Conservation (phyloP, 1,140 invertebrate species). For the Carposina sasakii region DNA sequence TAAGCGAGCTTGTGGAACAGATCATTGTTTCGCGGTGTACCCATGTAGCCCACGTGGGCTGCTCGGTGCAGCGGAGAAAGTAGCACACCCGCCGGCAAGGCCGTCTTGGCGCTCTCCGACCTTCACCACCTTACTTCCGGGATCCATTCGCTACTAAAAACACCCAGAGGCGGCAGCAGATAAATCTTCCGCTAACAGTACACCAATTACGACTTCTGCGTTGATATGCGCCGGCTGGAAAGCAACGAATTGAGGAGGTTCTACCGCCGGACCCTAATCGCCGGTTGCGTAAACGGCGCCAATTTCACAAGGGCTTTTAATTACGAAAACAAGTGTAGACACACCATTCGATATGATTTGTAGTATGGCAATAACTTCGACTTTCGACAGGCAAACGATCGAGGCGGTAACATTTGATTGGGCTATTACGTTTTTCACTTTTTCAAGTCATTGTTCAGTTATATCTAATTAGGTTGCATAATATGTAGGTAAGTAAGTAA, state of each 20-base stretch:
- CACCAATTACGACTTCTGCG: conserved; percentile 10
- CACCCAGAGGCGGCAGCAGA: background rate
- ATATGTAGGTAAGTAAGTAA: too few species aligned
- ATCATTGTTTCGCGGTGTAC: conserved; percentile 47
- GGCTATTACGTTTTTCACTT: too few species aligned
- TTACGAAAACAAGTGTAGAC: too few species aligned
- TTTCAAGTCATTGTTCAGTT: too few species aligned
- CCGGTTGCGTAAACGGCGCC: conserved; percentile 29
- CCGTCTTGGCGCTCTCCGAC: conserved; percentile 44
- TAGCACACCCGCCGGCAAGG: conserved; percentile 56
- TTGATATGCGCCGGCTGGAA: conserved; percentile 19
- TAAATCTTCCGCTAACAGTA: background rate
- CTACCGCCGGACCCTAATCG: conserved; percentile 25
- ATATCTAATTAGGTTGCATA: too few species aligned
- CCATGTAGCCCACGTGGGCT: conserved; percentile 47
- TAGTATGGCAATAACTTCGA: too few species aligned
- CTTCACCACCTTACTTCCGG: conserved; percentile 48
- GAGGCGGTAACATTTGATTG: too few species aligned
- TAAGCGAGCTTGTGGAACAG: conserved; percentile 33
- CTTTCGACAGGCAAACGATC: too few species aligned
- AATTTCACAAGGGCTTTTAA: conserved; percentile 19
- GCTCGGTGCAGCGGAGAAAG: conserved; percentile 46
- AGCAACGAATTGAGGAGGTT: conserved; percentile 24
- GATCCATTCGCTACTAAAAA: conserved; percentile 11
- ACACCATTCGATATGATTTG: too few species aligned